phyloP scores from a whole-genome alignment of 2,888 invertebrate species.

The Dorcus hopei region DNA sequence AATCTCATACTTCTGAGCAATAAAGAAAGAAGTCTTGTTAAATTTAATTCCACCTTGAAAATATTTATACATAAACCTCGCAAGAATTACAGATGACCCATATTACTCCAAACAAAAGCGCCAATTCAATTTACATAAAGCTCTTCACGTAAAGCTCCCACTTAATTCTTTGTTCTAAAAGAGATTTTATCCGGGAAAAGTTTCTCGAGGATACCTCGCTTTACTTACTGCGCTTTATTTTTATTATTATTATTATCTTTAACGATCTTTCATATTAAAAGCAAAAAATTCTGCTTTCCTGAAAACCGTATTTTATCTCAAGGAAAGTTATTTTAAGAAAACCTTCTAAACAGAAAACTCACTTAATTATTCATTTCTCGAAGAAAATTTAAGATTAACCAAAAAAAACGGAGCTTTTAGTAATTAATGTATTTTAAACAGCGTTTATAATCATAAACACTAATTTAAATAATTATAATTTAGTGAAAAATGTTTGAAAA shows the following conservation, averaged over 20 bases:
- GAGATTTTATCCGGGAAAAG: conserved; percentile 10
- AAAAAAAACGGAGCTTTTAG: too few species aligned
- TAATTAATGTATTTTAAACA: too few species aligned
- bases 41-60: conserved; percentile 18
- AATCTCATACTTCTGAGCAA: conserved; percentile 1
- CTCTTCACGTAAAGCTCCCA: conserved; percentile 8
- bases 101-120: conserved; percentile 17
- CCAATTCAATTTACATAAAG: conserved; percentile 15
- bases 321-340: too few species aligned
- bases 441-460: too few species aligned
- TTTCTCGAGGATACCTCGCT: not conserved
- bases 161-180: conserved; percentile 20
- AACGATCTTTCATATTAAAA: not conserved
- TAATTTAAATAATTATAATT: too few species aligned
- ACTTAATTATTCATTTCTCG: too few species aligned
- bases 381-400: too few species aligned
- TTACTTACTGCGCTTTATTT: not conserved
- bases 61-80: conserved; percentile 6
- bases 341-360: too few species aligned
- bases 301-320: too few species aligned
- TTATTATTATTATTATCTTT: not conserved
- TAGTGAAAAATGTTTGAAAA: too few species aligned
- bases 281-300: not conserved
- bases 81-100: conserved; percentile 19
- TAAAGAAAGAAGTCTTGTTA: conserved; percentile 15